Percentiles rank a stretch among this genome's conserved stretches.
These are phyloP conservation scores for Oligia fasciuncula DNA, from an alignment of 2,888 invertebrate species.

Conservation along the genomic window DNA sequence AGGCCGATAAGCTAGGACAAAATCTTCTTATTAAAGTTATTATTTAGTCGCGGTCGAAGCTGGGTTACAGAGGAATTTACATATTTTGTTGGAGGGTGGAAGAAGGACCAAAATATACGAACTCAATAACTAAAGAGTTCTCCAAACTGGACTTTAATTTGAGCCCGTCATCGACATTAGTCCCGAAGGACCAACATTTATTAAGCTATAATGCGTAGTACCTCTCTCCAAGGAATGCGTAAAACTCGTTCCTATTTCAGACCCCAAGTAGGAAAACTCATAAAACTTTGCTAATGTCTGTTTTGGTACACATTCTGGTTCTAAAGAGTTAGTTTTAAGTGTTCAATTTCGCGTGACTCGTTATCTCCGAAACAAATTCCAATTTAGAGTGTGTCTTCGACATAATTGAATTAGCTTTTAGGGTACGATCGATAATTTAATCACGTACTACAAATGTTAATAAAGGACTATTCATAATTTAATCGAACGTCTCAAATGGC, in stretches of 20 bases:
- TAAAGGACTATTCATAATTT: slow-evolving; percentile 79
- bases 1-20: slow-evolving; percentile 57
- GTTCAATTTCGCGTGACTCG: slow-evolving; percentile 42
- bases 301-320: slow-evolving; percentile 40
- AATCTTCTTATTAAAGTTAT: slow-evolving; percentile 61
- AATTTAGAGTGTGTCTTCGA: slow-evolving; percentile 24
- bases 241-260: slow-evolving; percentile 47
- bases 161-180: slow-evolving; percentile 46
- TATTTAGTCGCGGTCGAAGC: slow-evolving; percentile 57
- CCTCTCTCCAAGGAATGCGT: slow-evolving; percentile 33
- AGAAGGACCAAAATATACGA: slow-evolving; percentile 48
- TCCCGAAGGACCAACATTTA: slow-evolving; percentile 39
- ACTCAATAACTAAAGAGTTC: slow-evolving; percentile 50
- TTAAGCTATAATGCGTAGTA: slow-evolving; percentile 48
- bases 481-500: slow-evolving; percentile 82
- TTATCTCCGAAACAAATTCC: slow-evolving; percentile 34
- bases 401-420: slow-evolving; percentile 33
- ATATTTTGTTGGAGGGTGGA: slow-evolving; percentile 54
- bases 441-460: slow-evolving; percentile 48
- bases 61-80: slow-evolving; percentile 60
- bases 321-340: slow-evolving; percentile 44
- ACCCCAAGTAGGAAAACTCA: slow-evolving; percentile 38
- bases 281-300: slow-evolving; percentile 55
- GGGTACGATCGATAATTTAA: slow-evolving; percentile 43
- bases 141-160: slow-evolving; percentile 54